Evolutionary conservation across 1,140 invertebrate species (phyloP).

Genomic region (Pseudomyrmex dendroicus): DNA sequence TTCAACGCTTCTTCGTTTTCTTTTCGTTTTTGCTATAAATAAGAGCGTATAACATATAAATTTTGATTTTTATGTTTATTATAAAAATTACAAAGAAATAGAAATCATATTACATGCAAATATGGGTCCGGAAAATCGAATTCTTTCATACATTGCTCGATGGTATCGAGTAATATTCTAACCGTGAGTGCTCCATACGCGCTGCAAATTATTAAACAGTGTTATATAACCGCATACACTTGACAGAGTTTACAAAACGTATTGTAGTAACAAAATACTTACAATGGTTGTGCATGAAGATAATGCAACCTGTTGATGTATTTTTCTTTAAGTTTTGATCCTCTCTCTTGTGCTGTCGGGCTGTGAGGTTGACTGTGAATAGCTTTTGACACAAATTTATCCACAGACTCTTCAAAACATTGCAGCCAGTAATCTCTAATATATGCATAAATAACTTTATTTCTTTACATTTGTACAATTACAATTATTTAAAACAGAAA

Average conservation of each 20-base stretch:
- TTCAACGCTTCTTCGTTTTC: conserved; percentile 89
- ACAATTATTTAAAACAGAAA: conserved; percentile 13
- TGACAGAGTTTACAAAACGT: background rate
- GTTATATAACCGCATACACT: conserved; percentile 9
- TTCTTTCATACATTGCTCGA: conserved; percentile 95
- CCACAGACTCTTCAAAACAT: conserved; percentile 94
- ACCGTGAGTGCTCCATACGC: conserved; percentile 95
- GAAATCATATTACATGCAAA: conserved; percentile 88
- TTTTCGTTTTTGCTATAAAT: conserved; percentile 87
- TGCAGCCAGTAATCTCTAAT: conserved; percentile 95
- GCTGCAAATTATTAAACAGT: conserved; percentile 84
- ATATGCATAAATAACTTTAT: conserved; percentile 61
- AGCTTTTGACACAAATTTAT: conserved; percentile 91
- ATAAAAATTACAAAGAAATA: conserved; percentile 82
- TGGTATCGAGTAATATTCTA: conserved; percentile 94
- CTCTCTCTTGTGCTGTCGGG: conserved; percentile 91
- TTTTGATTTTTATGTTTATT: background rate
- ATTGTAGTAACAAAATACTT: conserved; percentile 79
- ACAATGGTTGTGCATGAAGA: conserved; percentile 92
- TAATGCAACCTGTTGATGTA: conserved; percentile 93
- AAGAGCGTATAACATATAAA: conserved; percentile 2
- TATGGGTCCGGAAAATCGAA: conserved; percentile 98
- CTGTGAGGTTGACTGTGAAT: conserved; percentile 91
- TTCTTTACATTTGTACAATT: background rate
- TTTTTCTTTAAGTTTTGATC: conserved; percentile 92